Conservation (phyloP, 37 sponge, comb jelly and placozoan species). For the Aphrocallistes beatrix region DNA sequence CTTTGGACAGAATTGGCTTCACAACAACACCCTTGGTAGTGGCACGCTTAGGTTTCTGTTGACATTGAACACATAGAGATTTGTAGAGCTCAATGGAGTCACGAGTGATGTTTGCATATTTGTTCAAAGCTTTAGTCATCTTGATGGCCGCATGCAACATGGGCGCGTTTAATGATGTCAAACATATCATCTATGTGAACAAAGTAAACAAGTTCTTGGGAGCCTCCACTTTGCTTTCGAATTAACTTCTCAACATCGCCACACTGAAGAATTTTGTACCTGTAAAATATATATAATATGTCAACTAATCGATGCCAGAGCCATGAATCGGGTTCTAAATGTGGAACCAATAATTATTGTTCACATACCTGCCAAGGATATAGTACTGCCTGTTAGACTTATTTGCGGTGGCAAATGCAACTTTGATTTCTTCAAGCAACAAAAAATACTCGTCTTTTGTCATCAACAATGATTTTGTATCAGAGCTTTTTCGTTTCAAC, state of each 20-base stretch:
- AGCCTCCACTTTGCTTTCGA: conserved; percentile 19
- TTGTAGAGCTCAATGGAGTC: too few species aligned
- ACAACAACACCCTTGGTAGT: too few species aligned
- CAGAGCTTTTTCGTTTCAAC: conserved; percentile 16
- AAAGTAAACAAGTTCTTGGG: conserved; percentile 9
- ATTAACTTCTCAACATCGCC: conserved; percentile 10
- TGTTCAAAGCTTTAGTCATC: too few species aligned
- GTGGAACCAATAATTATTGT: conserved; percentile 15
- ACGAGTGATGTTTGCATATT: too few species aligned
- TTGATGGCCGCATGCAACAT: not conserved
- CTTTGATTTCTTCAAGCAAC: conserved; percentile 15
- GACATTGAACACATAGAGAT: too few species aligned
- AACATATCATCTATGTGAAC: conserved; percentile 13
- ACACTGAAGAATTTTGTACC: conserved; percentile 16
- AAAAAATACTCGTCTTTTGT: conserved; percentile 18
- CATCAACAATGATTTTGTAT: conserved; percentile 15
- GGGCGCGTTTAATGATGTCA: conserved; percentile 10
- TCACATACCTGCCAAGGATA: conserved; percentile 17
- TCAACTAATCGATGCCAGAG: conserved; percentile 12
- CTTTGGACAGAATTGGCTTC: too few species aligned
- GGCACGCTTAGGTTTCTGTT: too few species aligned
- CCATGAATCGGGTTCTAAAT: conserved; percentile 16
- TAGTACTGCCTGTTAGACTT: conserved; percentile 14
- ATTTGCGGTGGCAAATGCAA: not conserved
- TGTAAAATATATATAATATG: conserved; percentile 16